These are phyloP conservation scores for Macaca nemestrina DNA, from an alignment of 2,113 vertebrate genomes.

Conservation along the genomic window DNA sequence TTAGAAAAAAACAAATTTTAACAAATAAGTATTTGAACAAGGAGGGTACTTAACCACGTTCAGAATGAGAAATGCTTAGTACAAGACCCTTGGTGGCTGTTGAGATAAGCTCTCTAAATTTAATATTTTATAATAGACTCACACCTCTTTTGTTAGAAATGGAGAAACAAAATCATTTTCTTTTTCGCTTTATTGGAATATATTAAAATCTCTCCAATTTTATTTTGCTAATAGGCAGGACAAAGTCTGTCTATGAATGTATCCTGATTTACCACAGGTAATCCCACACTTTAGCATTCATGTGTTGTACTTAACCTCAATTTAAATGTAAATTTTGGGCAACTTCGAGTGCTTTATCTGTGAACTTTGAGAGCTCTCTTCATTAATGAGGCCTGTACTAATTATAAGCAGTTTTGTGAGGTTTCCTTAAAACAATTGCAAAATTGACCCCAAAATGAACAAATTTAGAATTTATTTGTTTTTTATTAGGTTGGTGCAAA, in stretches of 20 bases:
- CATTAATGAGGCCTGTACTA: conserved; percentile 85
- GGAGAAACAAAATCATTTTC: conserved; percentile 74
- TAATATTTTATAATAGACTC: conserved; percentile 81
- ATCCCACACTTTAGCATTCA: conserved; percentile 82
- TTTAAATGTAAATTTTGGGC: conserved; percentile 90
- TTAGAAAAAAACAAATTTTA: conserved; percentile 80
- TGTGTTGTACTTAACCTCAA: conserved; percentile 86
- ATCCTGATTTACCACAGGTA: conserved; percentile 78
- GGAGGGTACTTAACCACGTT: conserved; percentile 80
- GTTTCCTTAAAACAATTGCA: conserved; percentile 82
- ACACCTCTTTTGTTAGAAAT: conserved; percentile 77
- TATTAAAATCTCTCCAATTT: conserved; percentile 77
- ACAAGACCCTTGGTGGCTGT: conserved; percentile 69
- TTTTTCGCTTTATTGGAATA: conserved; percentile 62
- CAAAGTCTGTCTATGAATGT: conserved; percentile 76
- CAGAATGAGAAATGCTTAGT: conserved; percentile 71
- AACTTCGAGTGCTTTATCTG: conserved; percentile 84
- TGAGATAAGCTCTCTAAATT: conserved; percentile 81
- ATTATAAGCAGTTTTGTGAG: conserved; percentile 81
- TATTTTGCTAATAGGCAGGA: conserved; percentile 78
- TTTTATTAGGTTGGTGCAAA: conserved; percentile 13
- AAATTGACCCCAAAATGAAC: conserved; percentile 81
- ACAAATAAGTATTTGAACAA: conserved; percentile 82
- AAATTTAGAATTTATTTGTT: conserved; percentile 84
- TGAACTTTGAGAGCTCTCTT: conserved; percentile 83